A percentile compares a stretch with the other conserved stretches of the same genome.
Evolutionary conservation across 2,888 invertebrate genomes (phyloP).

Genomic region (Pyralis farinalis): DNA sequence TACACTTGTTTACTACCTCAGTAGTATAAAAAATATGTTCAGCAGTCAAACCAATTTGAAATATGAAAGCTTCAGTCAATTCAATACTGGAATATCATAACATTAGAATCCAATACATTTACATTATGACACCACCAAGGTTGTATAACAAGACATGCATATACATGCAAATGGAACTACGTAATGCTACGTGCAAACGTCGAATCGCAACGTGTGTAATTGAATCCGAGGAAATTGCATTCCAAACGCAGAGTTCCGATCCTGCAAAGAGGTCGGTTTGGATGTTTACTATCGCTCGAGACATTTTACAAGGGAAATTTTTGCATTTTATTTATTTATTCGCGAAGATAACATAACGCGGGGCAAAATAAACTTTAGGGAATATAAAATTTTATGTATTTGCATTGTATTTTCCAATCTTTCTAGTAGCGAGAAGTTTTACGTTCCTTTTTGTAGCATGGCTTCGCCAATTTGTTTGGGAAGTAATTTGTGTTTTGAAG

Average conservation of each 20-base stretch:
- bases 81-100: too few relatives aligned
- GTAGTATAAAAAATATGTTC: too few relatives aligned
- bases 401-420: too few relatives aligned
- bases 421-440: too few relatives aligned
- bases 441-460: too few relatives aligned
- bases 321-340: not conserved
- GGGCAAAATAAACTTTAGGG: too few relatives aligned
- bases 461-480: too few relatives aligned
- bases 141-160: constrained; percentile 16
- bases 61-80: too few relatives aligned
- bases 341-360: not conserved
- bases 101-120: not conserved
- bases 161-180: constrained; percentile 41
- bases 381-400: too few relatives aligned
- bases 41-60: too few relatives aligned
- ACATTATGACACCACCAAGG: not conserved
- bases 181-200: constrained; percentile 34
- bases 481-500: too few relatives aligned
- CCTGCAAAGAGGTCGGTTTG: constrained; percentile 6
- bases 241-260: constrained; percentile 45
- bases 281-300: not conserved
- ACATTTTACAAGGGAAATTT: not conserved
- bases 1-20: too few relatives aligned
- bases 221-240: constrained; percentile 62
- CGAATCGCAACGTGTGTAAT: constrained; percentile 46